Evolutionary conservation across 92 coral and sea anemone genomes (phyloP).

Genomic region (Zoanthus solanderi): DNA sequence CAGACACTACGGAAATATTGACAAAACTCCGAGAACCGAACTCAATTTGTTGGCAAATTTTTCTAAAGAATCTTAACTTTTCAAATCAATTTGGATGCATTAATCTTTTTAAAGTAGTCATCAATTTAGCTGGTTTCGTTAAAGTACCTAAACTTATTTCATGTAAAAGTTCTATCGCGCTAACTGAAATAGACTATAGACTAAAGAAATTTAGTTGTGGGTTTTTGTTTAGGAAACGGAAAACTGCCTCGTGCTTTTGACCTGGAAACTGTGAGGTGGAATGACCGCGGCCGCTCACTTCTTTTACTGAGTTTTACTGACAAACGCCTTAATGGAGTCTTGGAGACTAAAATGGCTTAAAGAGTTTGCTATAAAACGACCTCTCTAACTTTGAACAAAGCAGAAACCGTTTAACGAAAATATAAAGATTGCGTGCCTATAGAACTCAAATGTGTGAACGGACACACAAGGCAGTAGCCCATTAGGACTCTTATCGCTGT

Average conservation of each 20-base stretch:
- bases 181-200: too few species aligned
- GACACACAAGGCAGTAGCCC: constrained; percentile 3
- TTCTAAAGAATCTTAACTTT: not conserved
- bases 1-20: constrained; percentile 33
- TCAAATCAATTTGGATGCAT: not conserved
- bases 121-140: not conserved
- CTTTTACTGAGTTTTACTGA: not conserved
- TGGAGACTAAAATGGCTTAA: not conserved
- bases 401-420: not conserved
- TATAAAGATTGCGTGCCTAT: constrained; percentile 26
- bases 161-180: not conserved
- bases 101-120: not conserved
- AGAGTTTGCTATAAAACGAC: not conserved
- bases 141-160: not conserved
- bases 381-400: not conserved
- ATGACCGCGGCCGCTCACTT: not conserved
- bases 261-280: not conserved
- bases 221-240: not conserved
- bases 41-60: not conserved
- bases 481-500: constrained; percentile 12
- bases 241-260: not conserved
- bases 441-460: not conserved
- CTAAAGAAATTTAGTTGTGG: not conserved
- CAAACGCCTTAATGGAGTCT: not conserved
- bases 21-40: constrained; percentile 4